Evolutionary conservation across 2,888 invertebrate species (phyloP), one percentile per base, ranked within the genome.

Genomic region (Synergus japonicus): DNA sequence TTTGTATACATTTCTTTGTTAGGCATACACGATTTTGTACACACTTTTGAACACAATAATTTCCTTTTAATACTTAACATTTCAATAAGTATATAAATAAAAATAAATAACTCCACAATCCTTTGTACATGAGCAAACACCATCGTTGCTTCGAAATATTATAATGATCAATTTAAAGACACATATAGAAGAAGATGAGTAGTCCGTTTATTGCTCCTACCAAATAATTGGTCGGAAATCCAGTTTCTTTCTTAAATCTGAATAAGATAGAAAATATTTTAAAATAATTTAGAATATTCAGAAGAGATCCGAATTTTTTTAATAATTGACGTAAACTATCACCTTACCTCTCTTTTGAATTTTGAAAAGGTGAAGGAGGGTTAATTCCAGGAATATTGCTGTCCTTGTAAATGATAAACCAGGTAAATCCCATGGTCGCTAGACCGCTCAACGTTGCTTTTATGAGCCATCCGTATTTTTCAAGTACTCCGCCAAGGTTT

Each of bases 351-450:
- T 93, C 93, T 84, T 93, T 93, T 41, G 90, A 90, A 15, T 93
- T 93, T 77, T 94, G 93, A 82, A 95, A 93, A 29, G 95, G 94
- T 66, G 93, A 93, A 4, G 94, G 94, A 41, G 95, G 95, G 88
- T 93, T 92, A 4, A 94, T 89, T 18, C 95, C 95, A 0, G 95
- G 95, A 69, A 93, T 92, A 85, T 92, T 92, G 80, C 95, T 95
- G 89, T 95, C 95, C 85, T 94, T 92, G 90, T 94, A 95, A 37
- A 95, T 93, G 86, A 95, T 93, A 79, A 93, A 91, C 93, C 94
- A 94, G 9, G 93, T 94, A 84, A 94, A 93, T 84, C 93, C 91
- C n/a, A 93, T 93, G 77, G 93, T 90, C 4, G 93, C 86, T 15
- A 93, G 82, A 7, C 95, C 95, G 89, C 93, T 82, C 12, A 87